These are phyloP conservation scores for Chiroxiphia lanceolata DNA, from an alignment of 2,797 vertebrate genomes.

Conservation along the genomic window DNA sequence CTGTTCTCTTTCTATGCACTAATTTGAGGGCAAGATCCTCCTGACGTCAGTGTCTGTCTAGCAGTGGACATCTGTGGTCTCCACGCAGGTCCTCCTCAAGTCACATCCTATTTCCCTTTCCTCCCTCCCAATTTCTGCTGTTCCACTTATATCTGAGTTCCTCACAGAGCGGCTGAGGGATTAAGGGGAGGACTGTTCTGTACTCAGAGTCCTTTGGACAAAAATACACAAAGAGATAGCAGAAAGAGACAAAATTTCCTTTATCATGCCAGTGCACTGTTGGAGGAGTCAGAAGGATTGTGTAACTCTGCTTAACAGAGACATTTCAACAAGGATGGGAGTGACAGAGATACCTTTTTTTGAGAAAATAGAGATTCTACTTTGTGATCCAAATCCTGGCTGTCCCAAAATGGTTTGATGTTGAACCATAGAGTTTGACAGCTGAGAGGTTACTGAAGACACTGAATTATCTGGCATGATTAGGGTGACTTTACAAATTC, in stretches of 20 bases:
- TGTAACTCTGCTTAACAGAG: neutral
- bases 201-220: neutral
- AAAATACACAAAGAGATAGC: neutral
- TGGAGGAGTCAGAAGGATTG: neutral
- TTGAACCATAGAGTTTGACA: neutral
- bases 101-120: conserved; percentile 17
- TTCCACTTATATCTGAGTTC: neutral
- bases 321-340: neutral
- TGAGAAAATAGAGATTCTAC: neutral
- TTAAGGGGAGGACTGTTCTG: neutral
- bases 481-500: neutral
- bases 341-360: neutral
- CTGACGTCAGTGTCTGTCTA: neutral
- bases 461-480: accelerated
- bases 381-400: neutral
- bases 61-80: neutral
- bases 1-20: neutral
- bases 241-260: neutral
- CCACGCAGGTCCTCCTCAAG: neutral
- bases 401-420: neutral
- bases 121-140: neutral
- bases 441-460: neutral
- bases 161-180: neutral
- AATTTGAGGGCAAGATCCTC: neutral
- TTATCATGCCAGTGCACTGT: neutral